Evolutionary conservation across 2,797 vertebrate species (phyloP).

Genomic region (Allochrocebus solatus): DNA sequence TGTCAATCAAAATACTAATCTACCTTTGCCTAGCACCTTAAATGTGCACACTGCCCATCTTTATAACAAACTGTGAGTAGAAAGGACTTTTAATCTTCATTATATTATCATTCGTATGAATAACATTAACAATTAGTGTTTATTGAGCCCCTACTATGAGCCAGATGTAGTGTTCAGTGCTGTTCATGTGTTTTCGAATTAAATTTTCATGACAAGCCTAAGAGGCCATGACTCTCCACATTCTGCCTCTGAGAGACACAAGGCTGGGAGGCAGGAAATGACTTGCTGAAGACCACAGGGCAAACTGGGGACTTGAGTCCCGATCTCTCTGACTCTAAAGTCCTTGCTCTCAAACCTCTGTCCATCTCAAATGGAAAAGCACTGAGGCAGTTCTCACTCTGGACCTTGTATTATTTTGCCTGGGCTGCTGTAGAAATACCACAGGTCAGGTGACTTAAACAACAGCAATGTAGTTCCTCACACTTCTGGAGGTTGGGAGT

Average conservation of each 20-base stretch:
- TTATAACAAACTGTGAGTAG: not conserved
- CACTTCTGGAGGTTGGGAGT: not conserved
- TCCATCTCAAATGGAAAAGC: not conserved
- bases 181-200: not conserved
- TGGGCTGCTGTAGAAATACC: fast-evolving
- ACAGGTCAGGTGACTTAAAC: not conserved
- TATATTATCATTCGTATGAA: not conserved
- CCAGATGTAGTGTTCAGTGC: not conserved
- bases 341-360: not conserved
- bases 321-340: not conserved
- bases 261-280: not conserved
- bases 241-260: not conserved
- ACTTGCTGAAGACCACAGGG: not conserved
- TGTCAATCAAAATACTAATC: not conserved
- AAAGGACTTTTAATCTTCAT: not conserved
- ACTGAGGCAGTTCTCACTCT: fast-evolving
- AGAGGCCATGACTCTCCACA: not conserved
- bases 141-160: not conserved
- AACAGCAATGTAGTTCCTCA: not conserved
- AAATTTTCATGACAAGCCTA: not conserved
- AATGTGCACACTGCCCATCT: not conserved
- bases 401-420: not conserved
- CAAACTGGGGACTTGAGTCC: not conserved
- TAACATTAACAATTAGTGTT: not conserved
- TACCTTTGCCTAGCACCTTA: not conserved